phyloP scores from a whole-genome alignment of 2,797 vertebrate species.

The Pangasius sanitwongsei region DNA sequence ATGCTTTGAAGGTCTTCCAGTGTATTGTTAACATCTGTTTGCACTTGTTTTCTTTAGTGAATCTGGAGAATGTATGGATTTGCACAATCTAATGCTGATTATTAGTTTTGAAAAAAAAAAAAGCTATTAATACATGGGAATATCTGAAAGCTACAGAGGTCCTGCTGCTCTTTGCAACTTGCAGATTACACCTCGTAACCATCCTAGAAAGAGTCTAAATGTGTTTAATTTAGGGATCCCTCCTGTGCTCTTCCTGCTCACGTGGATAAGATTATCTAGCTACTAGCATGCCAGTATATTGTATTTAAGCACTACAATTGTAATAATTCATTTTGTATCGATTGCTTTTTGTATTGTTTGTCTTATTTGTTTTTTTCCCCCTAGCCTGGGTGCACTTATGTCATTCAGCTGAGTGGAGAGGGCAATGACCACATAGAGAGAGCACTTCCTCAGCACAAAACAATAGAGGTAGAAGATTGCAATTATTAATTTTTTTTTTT shows the following conservation, averaged over 20 bases:
- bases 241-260: background rate
- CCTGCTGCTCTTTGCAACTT: background rate
- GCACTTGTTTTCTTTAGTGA: background rate
- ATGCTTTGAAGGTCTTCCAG: background rate
- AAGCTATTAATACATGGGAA: background rate
- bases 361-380: background rate
- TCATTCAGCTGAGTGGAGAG: slow-evolving; percentile 90
- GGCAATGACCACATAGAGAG: slow-evolving; percentile 97
- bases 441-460: slow-evolving; percentile 88
- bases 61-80: background rate
- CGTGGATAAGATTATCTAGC: background rate
- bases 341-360: background rate
- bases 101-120: background rate
- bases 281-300: background rate
- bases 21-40: too few relatives aligned
- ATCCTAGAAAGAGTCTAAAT: background rate
- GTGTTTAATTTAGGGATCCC: background rate
- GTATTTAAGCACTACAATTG: background rate
- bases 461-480: slow-evolving; percentile 80
- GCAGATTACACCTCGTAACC: background rate
- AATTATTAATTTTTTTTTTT: background rate
- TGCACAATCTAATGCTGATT: background rate
- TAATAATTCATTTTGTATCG: background rate
- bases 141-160: background rate
- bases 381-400: slow-evolving; percentile 89